Evolutionary conservation across 2,113 vertebrate species (phyloP), one percentile per base, ranked within the genome.

Genomic region (Brevimyrus niger): DNA sequence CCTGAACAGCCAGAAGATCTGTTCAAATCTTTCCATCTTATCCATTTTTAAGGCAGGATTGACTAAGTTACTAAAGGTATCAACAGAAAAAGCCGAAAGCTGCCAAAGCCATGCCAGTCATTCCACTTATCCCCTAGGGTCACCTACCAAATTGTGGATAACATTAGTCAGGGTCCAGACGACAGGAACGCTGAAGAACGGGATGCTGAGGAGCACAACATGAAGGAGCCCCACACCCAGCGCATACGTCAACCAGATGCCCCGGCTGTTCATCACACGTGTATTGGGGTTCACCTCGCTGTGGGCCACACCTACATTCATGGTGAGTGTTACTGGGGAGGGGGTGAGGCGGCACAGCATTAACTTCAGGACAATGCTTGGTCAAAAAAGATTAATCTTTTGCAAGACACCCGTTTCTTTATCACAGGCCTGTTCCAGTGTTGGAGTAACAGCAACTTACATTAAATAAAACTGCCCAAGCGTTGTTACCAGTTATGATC

Each of bases 251-350:
- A 99, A 96, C 98, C 98, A 99, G 96, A 99, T 99, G 88, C 98
- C 98, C 86, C 98, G 96, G 91, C 98, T 99, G 95, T 97, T 99
- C 98, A 99, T 99, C 90, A 99, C 98, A 47, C 97, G 95, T 0
- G 98, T 99, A 93, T 99, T 99, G 80, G 98, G 98, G 93, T 99
- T 99, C 90, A 99, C 98, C 94, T 99, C 98, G 35, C 98, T 99
- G 96, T 99, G 98, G 89, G 98, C 98, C 91, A 99, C 98, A 88
- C 98, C 98, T 90, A 99, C 98, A 3, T 99, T 99, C 98, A 99
- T 99, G 93, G 96, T 95, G 93, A 90, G 91, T 94, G 96, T 65
- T 83, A 87, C 95, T 95, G 93, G 0, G 27, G 91, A 21, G 53
- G 10, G 51, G 92, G 23, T 51, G 21, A 89, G 38, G 69, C 38